Evolutionary conservation across 1,140 invertebrate genomes (phyloP).

Genomic region (Diachasmimorpha longicaudata): DNA sequence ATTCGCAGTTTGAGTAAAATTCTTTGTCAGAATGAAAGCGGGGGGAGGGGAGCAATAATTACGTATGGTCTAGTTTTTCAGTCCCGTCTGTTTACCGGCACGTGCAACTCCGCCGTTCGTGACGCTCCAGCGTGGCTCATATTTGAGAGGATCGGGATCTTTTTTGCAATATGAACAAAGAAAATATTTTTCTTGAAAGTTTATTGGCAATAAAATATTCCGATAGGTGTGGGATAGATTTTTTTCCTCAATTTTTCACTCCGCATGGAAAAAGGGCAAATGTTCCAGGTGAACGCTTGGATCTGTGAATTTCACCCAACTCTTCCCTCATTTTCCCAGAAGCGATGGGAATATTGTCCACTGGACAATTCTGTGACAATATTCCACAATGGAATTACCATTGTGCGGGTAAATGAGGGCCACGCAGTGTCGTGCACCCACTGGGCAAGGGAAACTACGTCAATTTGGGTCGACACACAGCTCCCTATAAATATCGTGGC

Average conservation of each 20-base stretch:
- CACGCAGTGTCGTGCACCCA: background rate
- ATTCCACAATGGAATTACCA: background rate
- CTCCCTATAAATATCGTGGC: background rate
- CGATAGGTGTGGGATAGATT: too few relatives aligned
- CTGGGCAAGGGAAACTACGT: background rate
- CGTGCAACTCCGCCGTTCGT: too few relatives aligned
- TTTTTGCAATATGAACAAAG: too few relatives aligned
- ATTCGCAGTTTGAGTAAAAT: background rate
- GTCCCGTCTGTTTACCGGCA: too few relatives aligned
- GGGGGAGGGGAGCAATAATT: too few relatives aligned
- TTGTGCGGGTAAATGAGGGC: background rate
- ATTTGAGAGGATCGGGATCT: too few relatives aligned
- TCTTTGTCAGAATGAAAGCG: background rate
- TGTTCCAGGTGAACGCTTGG: background rate
- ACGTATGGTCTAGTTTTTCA: too few relatives aligned
- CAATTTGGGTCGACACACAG: background rate
- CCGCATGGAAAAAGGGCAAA: background rate
- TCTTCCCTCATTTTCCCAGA: background rate
- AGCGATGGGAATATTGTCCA: conserved; percentile 2
- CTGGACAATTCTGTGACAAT: background rate
- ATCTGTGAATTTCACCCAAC: background rate
- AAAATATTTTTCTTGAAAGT: too few relatives aligned
- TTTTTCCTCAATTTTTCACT: background rate
- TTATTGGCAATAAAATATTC: too few relatives aligned
- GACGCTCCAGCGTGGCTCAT: too few relatives aligned